Percentiles rank a stretch among this genome's conserved stretches.
Conservation (phyloP, 2,888 invertebrate species). For the Elaeidobius kamerunicus region DNA sequence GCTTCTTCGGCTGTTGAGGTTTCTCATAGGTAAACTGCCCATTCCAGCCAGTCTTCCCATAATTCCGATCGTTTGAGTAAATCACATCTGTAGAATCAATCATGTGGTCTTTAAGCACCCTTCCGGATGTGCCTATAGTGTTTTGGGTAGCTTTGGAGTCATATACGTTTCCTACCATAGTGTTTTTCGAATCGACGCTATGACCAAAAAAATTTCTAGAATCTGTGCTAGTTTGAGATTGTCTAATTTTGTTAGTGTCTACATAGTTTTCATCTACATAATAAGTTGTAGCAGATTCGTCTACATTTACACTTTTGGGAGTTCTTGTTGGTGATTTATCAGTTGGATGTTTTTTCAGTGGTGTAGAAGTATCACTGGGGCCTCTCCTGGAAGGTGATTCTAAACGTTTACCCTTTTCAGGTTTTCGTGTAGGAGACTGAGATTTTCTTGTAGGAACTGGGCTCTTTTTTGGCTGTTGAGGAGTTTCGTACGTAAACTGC, state of each 20-base stretch:
- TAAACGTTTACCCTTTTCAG: constrained; percentile 4
- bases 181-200: constrained; percentile 40
- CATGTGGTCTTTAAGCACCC: constrained; percentile 51
- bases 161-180: constrained; percentile 44
- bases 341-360: constrained; percentile 8
- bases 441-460: background rate
- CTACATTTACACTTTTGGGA: constrained; percentile 5
- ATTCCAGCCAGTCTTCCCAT: constrained; percentile 50
- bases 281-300: constrained; percentile 23
- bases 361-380: constrained; percentile 9
- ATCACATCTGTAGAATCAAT: constrained; percentile 48
- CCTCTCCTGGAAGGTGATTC: constrained; percentile 13
- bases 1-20: constrained; percentile 30
- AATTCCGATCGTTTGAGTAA: constrained; percentile 47
- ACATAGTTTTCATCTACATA: constrained; percentile 41
- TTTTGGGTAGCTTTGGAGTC: constrained; percentile 47
- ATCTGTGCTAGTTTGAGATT: constrained; percentile 39
- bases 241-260: constrained; percentile 37
- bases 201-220: constrained; percentile 46
- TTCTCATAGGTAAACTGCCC: constrained; percentile 46
- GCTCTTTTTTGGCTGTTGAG: constrained; percentile 25
- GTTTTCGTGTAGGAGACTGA: constrained; percentile 23
- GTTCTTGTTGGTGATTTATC: constrained; percentile 16
- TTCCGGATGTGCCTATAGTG: constrained; percentile 48
- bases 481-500: constrained; percentile 42